These are phyloP conservation scores for Oreortyx pictus DNA, from an alignment of 2,797 vertebrate species.

Conservation along the genomic window DNA sequence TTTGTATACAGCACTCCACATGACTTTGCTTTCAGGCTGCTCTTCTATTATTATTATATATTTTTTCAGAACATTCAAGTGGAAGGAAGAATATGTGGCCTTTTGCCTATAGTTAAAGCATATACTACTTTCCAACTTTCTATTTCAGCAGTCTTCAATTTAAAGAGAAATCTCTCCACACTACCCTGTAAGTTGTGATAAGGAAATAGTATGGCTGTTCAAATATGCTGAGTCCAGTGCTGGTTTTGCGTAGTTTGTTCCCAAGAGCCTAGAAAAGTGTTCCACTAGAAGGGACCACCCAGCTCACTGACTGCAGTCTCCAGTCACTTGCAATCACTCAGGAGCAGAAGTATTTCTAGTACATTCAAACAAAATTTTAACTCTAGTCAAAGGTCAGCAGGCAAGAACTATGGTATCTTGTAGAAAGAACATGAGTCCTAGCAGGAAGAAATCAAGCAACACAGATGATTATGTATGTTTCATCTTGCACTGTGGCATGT, in stretches of 20 bases:
- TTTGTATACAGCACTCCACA: background rate
- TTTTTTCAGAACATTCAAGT: background rate
- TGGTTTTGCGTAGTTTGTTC: background rate
- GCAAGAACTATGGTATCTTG: background rate
- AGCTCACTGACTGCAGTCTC: background rate
- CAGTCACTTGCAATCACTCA: background rate
- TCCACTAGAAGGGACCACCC: background rate
- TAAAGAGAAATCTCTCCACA: background rate
- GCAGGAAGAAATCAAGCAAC: background rate
- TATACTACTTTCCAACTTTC: background rate
- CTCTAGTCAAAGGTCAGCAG: background rate
- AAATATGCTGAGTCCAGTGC: background rate
- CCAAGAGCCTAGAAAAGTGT: background rate
- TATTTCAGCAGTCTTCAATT: background rate
- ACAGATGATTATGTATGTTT: background rate
- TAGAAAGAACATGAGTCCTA: background rate
- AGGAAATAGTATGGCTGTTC: background rate
- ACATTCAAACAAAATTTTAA: background rate
- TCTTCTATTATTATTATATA: background rate
- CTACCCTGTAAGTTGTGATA: background rate
- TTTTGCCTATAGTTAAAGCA: background rate
- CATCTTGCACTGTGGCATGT: background rate
- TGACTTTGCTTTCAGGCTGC: background rate
- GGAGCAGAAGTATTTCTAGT: background rate
- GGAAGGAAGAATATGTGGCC: background rate